phyloP scores from a whole-genome alignment of 1,140 invertebrate genomes.

The Venustaconcha ellipsiformis region DNA sequence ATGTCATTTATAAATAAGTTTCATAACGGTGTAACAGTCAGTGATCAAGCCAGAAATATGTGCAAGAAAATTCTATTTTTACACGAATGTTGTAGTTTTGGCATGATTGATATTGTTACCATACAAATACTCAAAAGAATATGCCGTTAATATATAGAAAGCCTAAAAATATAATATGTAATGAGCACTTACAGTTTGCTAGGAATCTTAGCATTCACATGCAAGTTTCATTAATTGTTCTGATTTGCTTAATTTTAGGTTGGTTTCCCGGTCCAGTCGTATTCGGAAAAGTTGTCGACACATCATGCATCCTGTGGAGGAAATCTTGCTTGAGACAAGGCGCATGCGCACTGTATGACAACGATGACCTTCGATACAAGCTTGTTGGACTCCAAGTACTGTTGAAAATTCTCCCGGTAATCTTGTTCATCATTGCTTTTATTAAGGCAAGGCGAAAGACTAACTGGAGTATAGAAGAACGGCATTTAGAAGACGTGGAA shows the following conservation, averaged over 20 bases:
- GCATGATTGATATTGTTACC: not conserved
- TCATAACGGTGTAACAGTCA: too few species aligned
- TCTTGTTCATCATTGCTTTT: constrained; percentile 10
- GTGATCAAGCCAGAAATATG: too few species aligned
- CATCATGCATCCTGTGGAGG: constrained; percentile 37
- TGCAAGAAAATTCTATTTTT: too few species aligned
- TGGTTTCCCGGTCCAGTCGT: constrained; percentile 51
- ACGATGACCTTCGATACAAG: constrained; percentile 22
- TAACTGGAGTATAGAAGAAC: constrained; percentile 14
- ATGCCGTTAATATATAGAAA: not conserved
- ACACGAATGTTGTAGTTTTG: too few species aligned
- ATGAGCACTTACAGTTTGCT: not conserved
- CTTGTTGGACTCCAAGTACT: constrained; percentile 16
- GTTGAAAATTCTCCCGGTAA: constrained; percentile 10
- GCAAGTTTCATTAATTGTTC: not conserved
- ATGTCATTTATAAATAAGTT: too few species aligned
- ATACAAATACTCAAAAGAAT: not conserved
- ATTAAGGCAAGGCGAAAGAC: constrained; percentile 15
- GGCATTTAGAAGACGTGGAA: not conserved
- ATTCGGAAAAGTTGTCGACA: constrained; percentile 42
- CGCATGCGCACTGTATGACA: constrained; percentile 36
- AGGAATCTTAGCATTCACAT: not conserved
- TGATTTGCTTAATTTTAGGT: constrained; percentile 28
- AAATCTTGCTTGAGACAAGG: constrained; percentile 24
- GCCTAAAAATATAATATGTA: too few species aligned